These are phyloP conservation scores for Melipona bicolor DNA, from an alignment of 2,888 invertebrate genomes.

Conservation along the genomic window DNA sequence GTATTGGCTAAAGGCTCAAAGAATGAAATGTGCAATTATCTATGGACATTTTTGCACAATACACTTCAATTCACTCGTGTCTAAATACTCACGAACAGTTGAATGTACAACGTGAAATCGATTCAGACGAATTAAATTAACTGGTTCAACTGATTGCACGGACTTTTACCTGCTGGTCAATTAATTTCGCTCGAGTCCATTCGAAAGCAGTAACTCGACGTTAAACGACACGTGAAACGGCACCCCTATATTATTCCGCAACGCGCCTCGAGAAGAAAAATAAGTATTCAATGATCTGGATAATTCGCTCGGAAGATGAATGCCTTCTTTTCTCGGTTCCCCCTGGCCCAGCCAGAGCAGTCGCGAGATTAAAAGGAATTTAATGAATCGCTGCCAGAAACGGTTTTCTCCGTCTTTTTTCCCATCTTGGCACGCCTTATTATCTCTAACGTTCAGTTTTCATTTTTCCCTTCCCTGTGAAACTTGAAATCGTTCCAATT, in stretches of 20 bases:
- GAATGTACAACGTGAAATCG: neutral
- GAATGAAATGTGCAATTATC: no score
- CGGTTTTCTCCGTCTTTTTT: neutral
- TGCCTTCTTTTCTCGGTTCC: slow-evolving; percentile 18
- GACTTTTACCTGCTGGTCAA: slow-evolving; percentile 19
- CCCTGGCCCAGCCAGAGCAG: neutral
- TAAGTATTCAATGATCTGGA: slow-evolving; percentile 40
- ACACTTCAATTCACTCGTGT: neutral
- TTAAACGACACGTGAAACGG: slow-evolving; percentile 45
- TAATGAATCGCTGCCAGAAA: slow-evolving; percentile 28
- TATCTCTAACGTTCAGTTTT: neutral
- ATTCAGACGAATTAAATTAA: neutral
- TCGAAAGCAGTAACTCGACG: slow-evolving; percentile 21
- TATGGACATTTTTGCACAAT: no score
- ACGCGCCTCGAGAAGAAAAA: neutral
- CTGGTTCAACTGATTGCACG: neutral
- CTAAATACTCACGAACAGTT: neutral
- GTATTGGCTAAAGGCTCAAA: no score
- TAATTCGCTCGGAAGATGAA: slow-evolving; percentile 46
- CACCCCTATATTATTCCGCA: slow-evolving; percentile 19
- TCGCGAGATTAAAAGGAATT: slow-evolving; percentile 26
- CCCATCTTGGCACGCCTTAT: neutral
- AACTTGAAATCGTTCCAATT: neutral
- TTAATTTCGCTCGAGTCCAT: slow-evolving; percentile 35
- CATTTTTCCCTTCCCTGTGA: neutral